These are phyloP conservation scores for Chondrosia reniformis DNA, from an alignment of 37 sponge, comb jelly and placozoan genomes.

Conservation along the genomic window DNA sequence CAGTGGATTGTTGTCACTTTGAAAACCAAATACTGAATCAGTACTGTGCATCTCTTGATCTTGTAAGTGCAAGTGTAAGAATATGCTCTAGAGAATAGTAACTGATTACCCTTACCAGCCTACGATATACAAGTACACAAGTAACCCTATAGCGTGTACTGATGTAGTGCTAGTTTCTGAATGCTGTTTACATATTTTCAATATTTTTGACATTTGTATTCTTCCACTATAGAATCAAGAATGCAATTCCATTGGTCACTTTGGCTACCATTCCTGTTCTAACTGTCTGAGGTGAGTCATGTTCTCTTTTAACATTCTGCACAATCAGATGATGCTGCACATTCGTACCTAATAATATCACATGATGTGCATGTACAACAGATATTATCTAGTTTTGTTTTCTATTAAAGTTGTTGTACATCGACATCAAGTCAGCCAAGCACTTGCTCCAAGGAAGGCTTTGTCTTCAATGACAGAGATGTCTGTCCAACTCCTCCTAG, in stretches of 20 bases:
- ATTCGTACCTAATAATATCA: no score
- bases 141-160: not conserved
- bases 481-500: conserved; percentile 42
- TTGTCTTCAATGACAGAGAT: conserved; percentile 7
- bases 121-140: not conserved
- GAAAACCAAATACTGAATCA: conserved; percentile 64
- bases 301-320: no score
- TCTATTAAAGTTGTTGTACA: conserved; percentile 47
- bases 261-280: conserved; percentile 34
- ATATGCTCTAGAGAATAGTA: no score
- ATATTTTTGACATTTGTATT: not conserved
- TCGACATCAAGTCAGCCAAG: not conserved
- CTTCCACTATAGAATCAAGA: not conserved
- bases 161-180: not conserved
- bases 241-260: not conserved
- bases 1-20: conserved; percentile 48
- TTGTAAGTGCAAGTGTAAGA: conserved; percentile 34
- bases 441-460: not conserved
- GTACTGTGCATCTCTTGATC: conserved; percentile 53
- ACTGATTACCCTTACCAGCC: no score
- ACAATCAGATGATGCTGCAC: no score
- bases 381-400: no score
- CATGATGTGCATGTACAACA: no score
- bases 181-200: no score
- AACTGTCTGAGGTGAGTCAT: conserved; percentile 37